Conservation (phyloP, 1,140 invertebrate genomes). For the Platorchestia sp. region DNA sequence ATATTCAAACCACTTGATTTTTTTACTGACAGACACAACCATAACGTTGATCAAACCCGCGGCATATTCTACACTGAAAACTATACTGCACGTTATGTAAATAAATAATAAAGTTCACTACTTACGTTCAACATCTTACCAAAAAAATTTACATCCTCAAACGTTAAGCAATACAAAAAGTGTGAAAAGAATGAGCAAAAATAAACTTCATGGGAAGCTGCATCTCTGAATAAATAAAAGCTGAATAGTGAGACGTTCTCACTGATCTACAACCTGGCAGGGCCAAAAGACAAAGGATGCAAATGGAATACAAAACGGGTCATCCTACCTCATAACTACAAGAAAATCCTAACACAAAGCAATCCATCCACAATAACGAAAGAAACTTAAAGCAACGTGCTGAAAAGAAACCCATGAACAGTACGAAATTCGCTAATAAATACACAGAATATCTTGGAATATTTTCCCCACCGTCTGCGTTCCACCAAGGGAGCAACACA, state of each 20-base stretch:
- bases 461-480: neutral
- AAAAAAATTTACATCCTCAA: neutral
- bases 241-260: neutral
- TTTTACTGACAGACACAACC: neutral
- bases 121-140: neutral
- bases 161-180: neutral
- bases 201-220: neutral
- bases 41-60: neutral
- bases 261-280: neutral
- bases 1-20: neutral
- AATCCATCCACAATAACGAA: neutral
- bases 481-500: neutral
- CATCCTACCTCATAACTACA: neutral
- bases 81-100: neutral
- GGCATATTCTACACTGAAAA: neutral
- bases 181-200: neutral
- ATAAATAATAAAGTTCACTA: neutral
- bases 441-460: neutral
- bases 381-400: neutral
- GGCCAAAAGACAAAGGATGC: neutral
- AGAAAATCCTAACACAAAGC: neutral
- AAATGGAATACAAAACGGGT: neutral
- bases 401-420: neutral
- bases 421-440: neutral
- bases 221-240: neutral